Base-by-base conservation (phyloP, 1,140 invertebrate species). In the Eupristina koningsbergeri region DNA sequence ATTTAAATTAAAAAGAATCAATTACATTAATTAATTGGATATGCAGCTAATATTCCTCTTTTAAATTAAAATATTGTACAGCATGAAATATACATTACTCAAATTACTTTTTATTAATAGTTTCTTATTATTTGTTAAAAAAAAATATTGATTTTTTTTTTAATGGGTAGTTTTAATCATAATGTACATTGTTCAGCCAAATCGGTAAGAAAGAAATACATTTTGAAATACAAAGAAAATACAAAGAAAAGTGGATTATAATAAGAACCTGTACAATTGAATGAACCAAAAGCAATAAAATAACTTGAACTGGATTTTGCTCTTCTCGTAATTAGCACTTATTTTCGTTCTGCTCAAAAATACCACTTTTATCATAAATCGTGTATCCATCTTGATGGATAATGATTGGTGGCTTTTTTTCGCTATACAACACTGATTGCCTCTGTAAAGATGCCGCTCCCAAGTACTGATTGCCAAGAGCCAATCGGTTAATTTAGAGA, bases 401-500 rank as follows among this genome's bases (percentile, higher is more conserved):
- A 58, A 58, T 58, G 22, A 58, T 26, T 58, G 26, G 1, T 58
- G 26, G 22, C 22, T 22, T 26, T 58, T 58, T 58, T 58, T 58
- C 53, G 22, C 22, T 58, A 26, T 26, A 22, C 26, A 13, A 22
- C 53, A 26, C 53, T 26, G 19, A 58, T 58, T 58, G 9, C 22
- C 26, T 58, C 26, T 58, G 26, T 58, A 22, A 58, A 58, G 53
- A 58, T 67, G 29, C 29, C 63, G 15, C 63, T 67, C 29, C 15
- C 63, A 22, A 67, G 29, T 26, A 71, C 69, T 45, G 69, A 45
- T 71, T 41, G 39, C 15, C 22, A 41, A 71, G 36, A 71, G 71
- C 26, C 41, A 74, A 74, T 45, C 71, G 36, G 76, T 22, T 26
- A 78, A 63, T 61, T 78, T 26, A 78, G 22, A 26, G 34, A 19